Percentiles rank a stretch among this genome's conserved stretches.
Evolutionary conservation across 2,797 vertebrate genomes (phyloP).

Genomic region (Smutsia temminckii): DNA sequence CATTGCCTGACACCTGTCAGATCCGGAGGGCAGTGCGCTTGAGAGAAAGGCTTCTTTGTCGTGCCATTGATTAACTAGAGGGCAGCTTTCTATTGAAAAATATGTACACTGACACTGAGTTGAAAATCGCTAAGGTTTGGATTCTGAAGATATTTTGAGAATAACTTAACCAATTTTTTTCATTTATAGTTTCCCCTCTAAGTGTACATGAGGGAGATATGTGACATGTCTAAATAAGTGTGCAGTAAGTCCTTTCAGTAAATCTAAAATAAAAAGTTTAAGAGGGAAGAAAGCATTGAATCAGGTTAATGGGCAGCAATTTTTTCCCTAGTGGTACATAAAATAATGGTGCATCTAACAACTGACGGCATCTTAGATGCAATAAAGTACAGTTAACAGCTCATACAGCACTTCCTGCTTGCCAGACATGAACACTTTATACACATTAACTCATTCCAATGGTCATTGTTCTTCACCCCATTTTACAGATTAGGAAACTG

Average conservation of each 20-base stretch:
- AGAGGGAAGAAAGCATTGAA: neutral
- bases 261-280: neutral
- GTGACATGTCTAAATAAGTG: neutral
- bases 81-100: neutral
- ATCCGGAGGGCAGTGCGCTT: neutral
- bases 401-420: neutral
- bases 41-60: neutral
- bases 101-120: neutral
- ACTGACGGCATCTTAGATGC: neutral
- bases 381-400: neutral
- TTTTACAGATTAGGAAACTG: neutral
- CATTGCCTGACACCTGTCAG: neutral
- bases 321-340: neutral
- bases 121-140: neutral
- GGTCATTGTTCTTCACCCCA: neutral
- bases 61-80: too few relatives aligned
- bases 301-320: neutral
- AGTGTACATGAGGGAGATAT: neutral
- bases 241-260: neutral
- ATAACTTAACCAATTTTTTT: neutral
- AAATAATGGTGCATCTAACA: neutral
- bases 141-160: neutral
- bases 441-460: rapidly evolving
- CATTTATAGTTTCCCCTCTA: neutral
- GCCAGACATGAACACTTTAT: neutral